Evolutionary conservation across 2,888 invertebrate genomes (phyloP).

Genomic region (Homarus gammarus): DNA sequence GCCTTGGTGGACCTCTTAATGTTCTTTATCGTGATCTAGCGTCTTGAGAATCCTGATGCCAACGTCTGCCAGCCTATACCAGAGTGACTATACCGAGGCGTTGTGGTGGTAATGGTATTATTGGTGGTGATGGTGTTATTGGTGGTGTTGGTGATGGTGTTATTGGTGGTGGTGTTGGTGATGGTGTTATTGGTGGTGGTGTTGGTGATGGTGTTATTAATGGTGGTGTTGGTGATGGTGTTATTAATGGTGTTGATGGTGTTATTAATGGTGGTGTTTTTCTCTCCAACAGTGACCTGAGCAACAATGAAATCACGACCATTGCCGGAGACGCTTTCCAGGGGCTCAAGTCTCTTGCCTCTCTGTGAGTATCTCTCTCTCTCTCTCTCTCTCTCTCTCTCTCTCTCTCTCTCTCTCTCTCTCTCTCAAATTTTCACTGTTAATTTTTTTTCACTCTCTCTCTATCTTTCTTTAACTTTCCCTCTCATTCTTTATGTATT

Average conservation of each 20-base stretch:
- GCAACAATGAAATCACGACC: slow-evolving; percentile 95
- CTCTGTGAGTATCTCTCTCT: slow-evolving; percentile 87
- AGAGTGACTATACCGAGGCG: too few relatives aligned
- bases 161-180: background rate
- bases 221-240: background rate
- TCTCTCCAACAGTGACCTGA: slow-evolving; percentile 87
- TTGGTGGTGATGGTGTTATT: background rate
- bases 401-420: too few relatives aligned
- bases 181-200: background rate
- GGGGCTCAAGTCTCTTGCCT: slow-evolving; percentile 93
- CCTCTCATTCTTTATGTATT: too few relatives aligned
- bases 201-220: background rate
- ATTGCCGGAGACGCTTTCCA: slow-evolving; percentile 93
- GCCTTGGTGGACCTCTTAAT: too few relatives aligned
- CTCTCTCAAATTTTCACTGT: too few relatives aligned
- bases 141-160: background rate
- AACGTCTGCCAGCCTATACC: too few relatives aligned
- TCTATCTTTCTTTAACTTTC: too few relatives aligned
- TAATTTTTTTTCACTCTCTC: too few relatives aligned
- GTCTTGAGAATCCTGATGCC: too few relatives aligned
- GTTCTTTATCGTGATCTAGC: too few relatives aligned
- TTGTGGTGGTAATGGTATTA: background rate
- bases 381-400: background rate
- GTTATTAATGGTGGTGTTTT: background rate
- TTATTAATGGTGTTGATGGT: background rate